phyloP scores from a whole-genome alignment of 2,888 invertebrate species.

The Ormyrus labotus region DNA sequence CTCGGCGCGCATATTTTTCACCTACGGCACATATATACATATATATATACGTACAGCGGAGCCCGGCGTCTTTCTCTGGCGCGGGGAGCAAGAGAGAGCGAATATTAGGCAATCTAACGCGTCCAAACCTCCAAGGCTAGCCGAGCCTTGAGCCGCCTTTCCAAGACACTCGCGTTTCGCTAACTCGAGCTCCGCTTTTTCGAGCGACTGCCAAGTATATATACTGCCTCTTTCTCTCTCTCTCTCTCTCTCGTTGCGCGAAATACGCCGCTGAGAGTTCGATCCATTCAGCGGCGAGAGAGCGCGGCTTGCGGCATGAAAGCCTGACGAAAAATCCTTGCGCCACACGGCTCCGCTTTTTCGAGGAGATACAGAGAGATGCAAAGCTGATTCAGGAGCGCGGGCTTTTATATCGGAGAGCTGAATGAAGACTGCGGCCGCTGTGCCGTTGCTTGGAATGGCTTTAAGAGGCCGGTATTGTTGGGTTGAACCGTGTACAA shows the following conservation, averaged over 20 bases:
- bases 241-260: slow-evolving; percentile 11
- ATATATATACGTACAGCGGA: too few species aligned
- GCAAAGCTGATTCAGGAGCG: too few species aligned
- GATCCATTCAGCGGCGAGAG: slow-evolving; percentile 38
- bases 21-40: too few species aligned
- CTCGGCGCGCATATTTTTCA: not conserved
- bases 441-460: too few species aligned
- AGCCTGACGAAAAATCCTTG: slow-evolving; percentile 23
- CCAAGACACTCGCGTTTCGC: slow-evolving; percentile 69
- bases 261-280: slow-evolving; percentile 5
- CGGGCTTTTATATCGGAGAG: too few species aligned
- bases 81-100: slow-evolving; percentile 56
- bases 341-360: not conserved
- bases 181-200: slow-evolving; percentile 59
- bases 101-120: slow-evolving; percentile 75
- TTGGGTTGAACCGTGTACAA: too few species aligned
- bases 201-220: not conserved
- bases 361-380: not conserved
- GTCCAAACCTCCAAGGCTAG: slow-evolving; percentile 75
- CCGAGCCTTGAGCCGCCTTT: slow-evolving; percentile 74
- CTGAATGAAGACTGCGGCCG: too few species aligned
- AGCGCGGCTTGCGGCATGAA: slow-evolving; percentile 4
- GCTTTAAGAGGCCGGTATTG: too few species aligned
- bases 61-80: not conserved
- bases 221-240: not conserved